Base-by-base conservation (phyloP, 2,113 vertebrate genomes). In the Proterorhinus semilunaris region DNA sequence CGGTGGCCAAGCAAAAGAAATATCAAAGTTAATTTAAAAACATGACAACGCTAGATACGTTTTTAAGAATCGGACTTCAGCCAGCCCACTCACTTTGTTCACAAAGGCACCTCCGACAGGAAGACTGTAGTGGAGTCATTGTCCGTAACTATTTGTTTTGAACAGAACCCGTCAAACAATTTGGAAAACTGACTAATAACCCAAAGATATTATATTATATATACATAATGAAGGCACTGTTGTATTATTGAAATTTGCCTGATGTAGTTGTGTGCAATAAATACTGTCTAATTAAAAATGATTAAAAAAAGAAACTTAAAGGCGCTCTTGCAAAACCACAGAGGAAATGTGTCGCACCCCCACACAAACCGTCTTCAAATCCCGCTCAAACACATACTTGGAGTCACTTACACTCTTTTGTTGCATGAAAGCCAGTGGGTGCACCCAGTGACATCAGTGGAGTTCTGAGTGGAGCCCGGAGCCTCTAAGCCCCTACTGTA, bases 401-500 rank as follows among this genome's bases (percentile, higher is more conserved):
- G 58, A 63, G 57, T 62, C 48, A 63, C 27, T 63, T 72, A 71
- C 73, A 71, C 69, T 74, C 76, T 74, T 86, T 88, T 82, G 87
- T 77, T 66, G 21, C 77, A 65, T 80, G 76, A 79, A 79, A 89
- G 81, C 81, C 78, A 71, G 72, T 64, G 82, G 81, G 78, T 87
- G 85, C 82, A 85, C 80, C 78, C 84, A 66, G 76, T 85, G 85
- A 86, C 87, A 88, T 86, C 87, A 86, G 84, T 72, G 71, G 84
- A 83, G 87, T 86, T 88, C 79, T 78, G 85, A 88, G 80, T 87
- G 69, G 64, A 75, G 82, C 80, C 79, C 79, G 78, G 79, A 86
- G 87, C 84, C 81, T 87, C 82, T 81, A 67, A 90, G 83, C 81
- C 82, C 67, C 74, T 80, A 91, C 84, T 89, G 84, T 83, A 83